Evolutionary conservation across 2,113 vertebrate species (phyloP), one percentile per base, ranked within the genome.

Genomic region (Erinaceus europaeus): DNA sequence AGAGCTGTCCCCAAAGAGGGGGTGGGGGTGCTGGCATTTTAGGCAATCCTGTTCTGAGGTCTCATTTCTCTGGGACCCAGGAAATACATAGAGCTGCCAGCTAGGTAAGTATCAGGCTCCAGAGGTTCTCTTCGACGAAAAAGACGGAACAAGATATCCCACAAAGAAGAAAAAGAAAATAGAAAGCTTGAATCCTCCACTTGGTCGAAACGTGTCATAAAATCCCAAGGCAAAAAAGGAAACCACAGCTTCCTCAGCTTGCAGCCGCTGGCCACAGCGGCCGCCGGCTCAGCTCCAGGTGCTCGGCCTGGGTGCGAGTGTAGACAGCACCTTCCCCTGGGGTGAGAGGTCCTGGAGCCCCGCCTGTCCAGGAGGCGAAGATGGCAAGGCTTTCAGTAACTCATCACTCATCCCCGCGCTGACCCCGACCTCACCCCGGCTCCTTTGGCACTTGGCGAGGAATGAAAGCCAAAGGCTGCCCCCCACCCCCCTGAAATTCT

Each of bases 121-220:
- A 84, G 55, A 87, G 55, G 55, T 32, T 29, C 55, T 64, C 67
- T 79, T 50, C 74, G 62, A 57, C n/a, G 15, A 75, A 91, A 87
- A 85, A 84, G 55, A 27, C 34, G 80, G 53, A 87, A 89, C 82
- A 40, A 10, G 15, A 34, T 86, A 81, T 53, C 50, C 87, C 78
- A 92, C 84, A 93, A 94, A 94, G 92, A 93, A 92, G 88, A 90
- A 89, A 86, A 46, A 61, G 46, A 87, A 86, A n/a, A n/a, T n/a
- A n/a, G n/a, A n/a, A n/a, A n/a, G 81, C 90, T 42, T 85, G 71
- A 90, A 93, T 71, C 88, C 67, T 74, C 32, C 62, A 90, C 67
- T 69, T 83, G 84, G 23, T 83, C 88, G 72, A 88, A 89, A 91
- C 73, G 79, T 89, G 91, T 65, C 71, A 84, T 69, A 80, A 94